Evolutionary conservation across 2,113 vertebrate genomes (phyloP).

Genomic region (Connochaetes taurinus): DNA sequence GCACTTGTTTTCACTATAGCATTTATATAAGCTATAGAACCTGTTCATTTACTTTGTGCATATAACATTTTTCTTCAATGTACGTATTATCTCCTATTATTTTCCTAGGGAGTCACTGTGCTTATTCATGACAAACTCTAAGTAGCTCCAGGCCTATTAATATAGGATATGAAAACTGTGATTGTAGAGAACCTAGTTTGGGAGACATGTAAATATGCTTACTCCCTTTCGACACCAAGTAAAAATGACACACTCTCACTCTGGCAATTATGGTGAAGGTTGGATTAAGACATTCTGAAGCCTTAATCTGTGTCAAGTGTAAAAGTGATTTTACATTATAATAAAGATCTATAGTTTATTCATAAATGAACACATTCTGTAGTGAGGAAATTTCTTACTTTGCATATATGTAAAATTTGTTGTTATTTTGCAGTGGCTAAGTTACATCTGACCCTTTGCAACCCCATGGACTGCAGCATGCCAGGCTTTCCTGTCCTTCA

Average conservation of each 20-base stretch:
- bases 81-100: slow-evolving; percentile 43
- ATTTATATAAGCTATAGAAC: slow-evolving; percentile 34
- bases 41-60: slow-evolving; percentile 38
- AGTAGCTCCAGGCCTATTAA: slow-evolving; percentile 34
- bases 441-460: neutral
- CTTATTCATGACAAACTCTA: slow-evolving; percentile 49
- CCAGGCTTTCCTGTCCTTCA: neutral
- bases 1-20: slow-evolving; percentile 34
- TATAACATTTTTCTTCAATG: slow-evolving; percentile 16
- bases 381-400: neutral
- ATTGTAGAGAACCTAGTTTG: slow-evolving; percentile 34
- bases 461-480: neutral
- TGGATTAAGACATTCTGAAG: slow-evolving; percentile 13
- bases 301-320: slow-evolving; percentile 6
- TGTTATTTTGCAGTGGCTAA: neutral
- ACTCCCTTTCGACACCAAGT: slow-evolving; percentile 51
- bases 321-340: slow-evolving; percentile 28
- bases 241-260: slow-evolving; percentile 37
- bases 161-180: slow-evolving; percentile 31
- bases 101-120: slow-evolving; percentile 48
- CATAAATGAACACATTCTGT: neutral
- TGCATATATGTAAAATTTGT: neutral
- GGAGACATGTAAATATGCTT: slow-evolving; percentile 46
- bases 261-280: slow-evolving; percentile 27
- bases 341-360: neutral